These are phyloP conservation scores for Podarcis raffonei DNA, from an alignment of 2,113 vertebrate species.

Conservation along the genomic window DNA sequence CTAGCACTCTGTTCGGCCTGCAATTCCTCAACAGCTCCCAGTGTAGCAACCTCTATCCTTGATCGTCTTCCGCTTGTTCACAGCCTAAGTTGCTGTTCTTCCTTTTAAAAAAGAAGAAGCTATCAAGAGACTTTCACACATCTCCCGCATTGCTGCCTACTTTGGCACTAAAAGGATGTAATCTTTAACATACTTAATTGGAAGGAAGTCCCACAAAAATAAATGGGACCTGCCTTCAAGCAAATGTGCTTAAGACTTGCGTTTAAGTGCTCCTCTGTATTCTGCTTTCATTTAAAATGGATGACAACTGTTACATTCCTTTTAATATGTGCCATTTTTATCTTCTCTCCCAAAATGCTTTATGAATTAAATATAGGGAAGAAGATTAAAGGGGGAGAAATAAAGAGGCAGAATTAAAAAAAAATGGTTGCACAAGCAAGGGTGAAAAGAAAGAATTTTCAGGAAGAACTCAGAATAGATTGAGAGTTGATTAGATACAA, in stretches of 20 bases:
- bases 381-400: neutral
- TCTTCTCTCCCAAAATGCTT: slow-evolving; percentile 4
- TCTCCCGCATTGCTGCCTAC: neutral
- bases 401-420: slow-evolving; percentile 1
- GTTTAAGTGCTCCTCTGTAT: neutral
- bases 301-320: neutral
- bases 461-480: neutral
- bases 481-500: neutral
- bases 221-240: neutral
- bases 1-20: too few species aligned
- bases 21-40: too few species aligned
- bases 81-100: too few species aligned
- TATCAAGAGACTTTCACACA: neutral
- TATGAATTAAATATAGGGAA: neutral
- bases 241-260: neutral
- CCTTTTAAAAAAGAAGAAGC: neutral
- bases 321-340: neutral
- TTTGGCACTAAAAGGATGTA: neutral
- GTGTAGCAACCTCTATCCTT: too few species aligned
- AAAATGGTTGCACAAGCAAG: neutral
- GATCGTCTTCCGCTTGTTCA: too few species aligned
- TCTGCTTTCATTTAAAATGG: neutral
- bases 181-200: neutral
- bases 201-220: neutral
- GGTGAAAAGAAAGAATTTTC: neutral